phyloP scores from a whole-genome alignment of 92 coral and sea anemone species.

The Parazoanthus atlanticus region DNA sequence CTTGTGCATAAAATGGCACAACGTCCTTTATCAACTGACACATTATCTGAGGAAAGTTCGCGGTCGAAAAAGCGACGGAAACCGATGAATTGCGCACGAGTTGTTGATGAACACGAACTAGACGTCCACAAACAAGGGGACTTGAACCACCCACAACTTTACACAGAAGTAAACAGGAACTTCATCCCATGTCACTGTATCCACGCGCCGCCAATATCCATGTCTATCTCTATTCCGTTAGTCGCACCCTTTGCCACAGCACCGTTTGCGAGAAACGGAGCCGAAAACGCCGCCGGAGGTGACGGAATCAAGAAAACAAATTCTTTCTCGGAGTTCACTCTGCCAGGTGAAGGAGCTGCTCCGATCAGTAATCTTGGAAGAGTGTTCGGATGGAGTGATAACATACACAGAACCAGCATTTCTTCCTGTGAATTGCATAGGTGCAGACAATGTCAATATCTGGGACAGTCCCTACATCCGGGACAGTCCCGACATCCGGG shows the following conservation, averaged over 20 bases:
- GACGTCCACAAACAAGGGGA: background rate
- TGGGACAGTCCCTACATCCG: background rate
- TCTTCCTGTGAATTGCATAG: background rate
- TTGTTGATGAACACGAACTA: background rate
- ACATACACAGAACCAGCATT: background rate
- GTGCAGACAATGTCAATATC: conserved; percentile 6
- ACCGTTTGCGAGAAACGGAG: background rate
- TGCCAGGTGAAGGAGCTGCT: background rate
- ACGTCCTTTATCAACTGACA: background rate
- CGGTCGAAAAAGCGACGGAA: background rate
- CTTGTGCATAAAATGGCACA: background rate
- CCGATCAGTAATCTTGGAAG: background rate
- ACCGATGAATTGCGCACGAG: background rate
- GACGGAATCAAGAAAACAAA: background rate
- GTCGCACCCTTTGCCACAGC: background rate
- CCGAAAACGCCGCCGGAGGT: background rate
- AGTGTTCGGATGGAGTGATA: background rate
- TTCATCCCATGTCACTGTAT: background rate
- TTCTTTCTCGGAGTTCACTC: background rate
- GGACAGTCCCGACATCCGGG: too few relatives aligned
- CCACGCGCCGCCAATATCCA: background rate
- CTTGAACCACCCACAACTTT: background rate
- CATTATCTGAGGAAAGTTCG: background rate
- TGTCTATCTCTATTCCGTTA: conserved; percentile 13
- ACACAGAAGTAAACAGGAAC: background rate